Evolutionary conservation across 2,888 invertebrate genomes (phyloP).

Genomic region (Campoplex capitator): DNA sequence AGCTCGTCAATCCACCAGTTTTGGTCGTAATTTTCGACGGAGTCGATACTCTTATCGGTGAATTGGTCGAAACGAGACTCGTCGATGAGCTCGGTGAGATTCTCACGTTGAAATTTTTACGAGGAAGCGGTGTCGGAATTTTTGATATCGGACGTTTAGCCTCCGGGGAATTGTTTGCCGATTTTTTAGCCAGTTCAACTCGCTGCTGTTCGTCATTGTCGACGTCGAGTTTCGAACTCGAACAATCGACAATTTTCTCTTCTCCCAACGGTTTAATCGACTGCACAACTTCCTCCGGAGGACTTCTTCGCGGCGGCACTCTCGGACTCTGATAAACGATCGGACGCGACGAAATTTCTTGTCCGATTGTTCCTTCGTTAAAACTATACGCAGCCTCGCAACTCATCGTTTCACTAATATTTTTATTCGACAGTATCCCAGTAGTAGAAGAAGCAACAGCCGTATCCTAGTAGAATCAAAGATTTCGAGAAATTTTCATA

Average conservation of each 20-base stretch:
- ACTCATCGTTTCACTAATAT: conserved; percentile 75
- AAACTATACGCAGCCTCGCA: conserved; percentile 75
- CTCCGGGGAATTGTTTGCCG: conserved; percentile 24
- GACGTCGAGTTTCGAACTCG: conserved; percentile 7
- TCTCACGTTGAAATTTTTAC: conserved; percentile 75
- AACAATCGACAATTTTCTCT: neutral
- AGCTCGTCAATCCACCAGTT: conserved; percentile 63
- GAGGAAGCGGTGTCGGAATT: conserved; percentile 82
- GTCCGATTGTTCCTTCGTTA: conserved; percentile 64
- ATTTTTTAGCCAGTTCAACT: neutral
- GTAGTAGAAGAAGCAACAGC: conserved; percentile 80
- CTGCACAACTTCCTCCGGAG: conserved; percentile 72
- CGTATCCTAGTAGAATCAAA: conserved; percentile 82
- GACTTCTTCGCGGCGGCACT: conserved; percentile 79
- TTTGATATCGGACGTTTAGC: conserved; percentile 77
- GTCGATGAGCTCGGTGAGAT: conserved; percentile 67
- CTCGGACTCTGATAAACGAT: conserved; percentile 81
- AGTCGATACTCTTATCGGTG: conserved; percentile 24
- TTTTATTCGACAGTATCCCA: conserved; percentile 81
- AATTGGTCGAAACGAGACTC: conserved; percentile 61
- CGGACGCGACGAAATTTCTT: conserved; percentile 72
- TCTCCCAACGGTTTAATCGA: neutral
- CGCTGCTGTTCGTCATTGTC: neutral
- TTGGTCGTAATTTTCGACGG: conserved; percentile 68
- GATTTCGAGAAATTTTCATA: conserved; percentile 74